Base-by-base conservation (phyloP, 2,888 invertebrate genomes). In the Bimastos eiseni region DNA sequence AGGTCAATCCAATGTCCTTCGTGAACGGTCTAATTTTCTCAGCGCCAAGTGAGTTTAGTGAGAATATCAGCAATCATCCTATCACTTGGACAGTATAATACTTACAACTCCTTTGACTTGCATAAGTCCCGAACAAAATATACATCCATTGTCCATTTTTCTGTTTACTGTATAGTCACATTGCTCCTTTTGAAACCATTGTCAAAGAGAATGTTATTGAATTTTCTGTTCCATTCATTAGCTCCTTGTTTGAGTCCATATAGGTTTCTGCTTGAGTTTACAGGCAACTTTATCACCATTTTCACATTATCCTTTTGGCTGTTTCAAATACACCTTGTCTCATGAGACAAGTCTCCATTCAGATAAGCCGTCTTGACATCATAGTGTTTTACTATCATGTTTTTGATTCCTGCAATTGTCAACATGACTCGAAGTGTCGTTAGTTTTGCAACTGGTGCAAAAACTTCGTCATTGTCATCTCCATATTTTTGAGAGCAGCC, bases 221-320 rank as follows among this genome's bases (percentile, higher is more conserved):
- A 84, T 33, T 84, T 84, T 36, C 21, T 84, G 33, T 84, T 84
- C 84, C 84, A 84, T 84, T 84, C 84, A 84, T 84, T 84, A 2
- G 33, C 33, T 84, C 33, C 84, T 11, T 84, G 84, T 84, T 84
- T 84, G 33, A 84, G 84, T 4, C 84, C 33, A 33, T 84, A 84
- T 36, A 84, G 17, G 21, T 36, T 84, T 15, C 33, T 84, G n/a
- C 15, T 84, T 84, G 1, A 84, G 33, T 84, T 84, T 84, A 21
- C 84, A 84, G 19, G 33, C 33, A 21, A 33, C 33, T 15, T 84
- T 33, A 36, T 17, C 1, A 19, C 33, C 84, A 3, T 2, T 33
- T 33, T 36, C 17, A 3, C 33, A 33, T 4, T 33, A 84, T 1
- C 84, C 33, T 1, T 33, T 33, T 19, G 84, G 33, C 33, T 84